Base-by-base conservation (phyloP, 2,797 vertebrate species). In the Jordanella pulchra region DNA sequence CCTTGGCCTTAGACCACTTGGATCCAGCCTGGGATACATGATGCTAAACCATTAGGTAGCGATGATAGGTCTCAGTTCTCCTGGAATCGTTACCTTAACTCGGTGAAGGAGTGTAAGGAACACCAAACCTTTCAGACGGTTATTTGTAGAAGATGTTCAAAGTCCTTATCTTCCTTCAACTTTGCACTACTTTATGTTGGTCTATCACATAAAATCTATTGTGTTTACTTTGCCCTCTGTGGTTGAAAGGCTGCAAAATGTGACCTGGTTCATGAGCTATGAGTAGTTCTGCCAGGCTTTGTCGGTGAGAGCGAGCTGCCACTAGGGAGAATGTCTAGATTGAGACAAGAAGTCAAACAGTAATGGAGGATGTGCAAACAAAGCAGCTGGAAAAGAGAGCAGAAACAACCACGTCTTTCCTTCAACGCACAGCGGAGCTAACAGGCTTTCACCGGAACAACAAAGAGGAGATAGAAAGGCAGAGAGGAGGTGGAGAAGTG, bases 381-480 rank as follows among this genome's bases (percentile, higher is more conserved):
- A 76, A 81, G 84, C 76, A 67, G 80, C 61, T 30, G 51, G 77
- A 55, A 79, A 75, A 72, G 69, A 72, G 67, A 71, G 28, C 65
- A 44, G 70, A 77, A 74, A 86, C 73, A 82, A 78, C 81, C 21
- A 50, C 65, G 12, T 78, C 64, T 71, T 78, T 87, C 81, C 85
- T 72, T 78, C 81, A 72, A 74, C 78, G 80, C 82, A 82, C 87
- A 87, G 72, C 75, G 81, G 75, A 88, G 88, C 88, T 92, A 92
- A 92, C 87, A 87, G 91, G 89, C 87, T 92, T 93, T 91, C 65
- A 71, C 66, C 65, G 32, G 15, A 82, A 84, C 86, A 55, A 85
- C 78, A 75, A 69, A 83, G 80, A 85, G 69, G 72, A 81, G 67
- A 71, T 69, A 76, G 54, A 53, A 69, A 69, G 70, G 69, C 67